phyloP scores from a whole-genome alignment of 2,888 invertebrate species.

The Holacanthella duospinosa region DNA sequence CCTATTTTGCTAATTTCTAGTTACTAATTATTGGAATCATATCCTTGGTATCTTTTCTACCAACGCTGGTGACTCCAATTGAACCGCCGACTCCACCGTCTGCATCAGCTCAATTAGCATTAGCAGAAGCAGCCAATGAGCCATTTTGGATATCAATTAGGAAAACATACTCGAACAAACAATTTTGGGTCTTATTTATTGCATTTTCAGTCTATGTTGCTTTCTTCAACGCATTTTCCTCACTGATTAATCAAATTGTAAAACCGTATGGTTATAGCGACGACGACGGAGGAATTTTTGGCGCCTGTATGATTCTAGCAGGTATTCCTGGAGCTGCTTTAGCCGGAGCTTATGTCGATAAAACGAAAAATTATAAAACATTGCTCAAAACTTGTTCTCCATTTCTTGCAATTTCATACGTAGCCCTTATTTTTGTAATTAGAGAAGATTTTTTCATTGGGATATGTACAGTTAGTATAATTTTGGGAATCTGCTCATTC shows the following conservation, averaged over 20 bases:
- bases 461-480: slow-evolving; percentile 12
- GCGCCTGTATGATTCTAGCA: slow-evolving; percentile 14
- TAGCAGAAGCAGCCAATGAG: slow-evolving; percentile 17
- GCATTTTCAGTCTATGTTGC: slow-evolving; percentile 20
- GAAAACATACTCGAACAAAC: slow-evolving; percentile 12
- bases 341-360: slow-evolving; percentile 18
- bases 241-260: slow-evolving; percentile 23
- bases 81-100: slow-evolving; percentile 20
- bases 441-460: slow-evolving; percentile 12
- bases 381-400: slow-evolving; percentile 15
- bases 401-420: slow-evolving; percentile 12
- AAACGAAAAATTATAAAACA: slow-evolving; percentile 14
- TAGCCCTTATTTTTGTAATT: slow-evolving; percentile 17
- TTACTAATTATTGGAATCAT: slow-evolving; percentile 14
- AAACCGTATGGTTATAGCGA: slow-evolving; percentile 18
- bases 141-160: slow-evolving; percentile 18
- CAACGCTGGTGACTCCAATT: slow-evolving; percentile 13
- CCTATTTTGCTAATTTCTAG: slow-evolving; percentile 7
- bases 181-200: slow-evolving; percentile 18
- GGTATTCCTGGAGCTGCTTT: slow-evolving; percentile 21
- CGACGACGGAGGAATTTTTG: slow-evolving; percentile 21
- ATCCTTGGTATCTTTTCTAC: slow-evolving; percentile 13
- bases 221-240: slow-evolving; percentile 19
- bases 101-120: slow-evolving; percentile 16
- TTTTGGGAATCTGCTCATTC: slow-evolving; percentile 19